Evolutionary conservation across 2,888 invertebrate genomes (phyloP).

Genomic region (Candidula unifasciata): DNA sequence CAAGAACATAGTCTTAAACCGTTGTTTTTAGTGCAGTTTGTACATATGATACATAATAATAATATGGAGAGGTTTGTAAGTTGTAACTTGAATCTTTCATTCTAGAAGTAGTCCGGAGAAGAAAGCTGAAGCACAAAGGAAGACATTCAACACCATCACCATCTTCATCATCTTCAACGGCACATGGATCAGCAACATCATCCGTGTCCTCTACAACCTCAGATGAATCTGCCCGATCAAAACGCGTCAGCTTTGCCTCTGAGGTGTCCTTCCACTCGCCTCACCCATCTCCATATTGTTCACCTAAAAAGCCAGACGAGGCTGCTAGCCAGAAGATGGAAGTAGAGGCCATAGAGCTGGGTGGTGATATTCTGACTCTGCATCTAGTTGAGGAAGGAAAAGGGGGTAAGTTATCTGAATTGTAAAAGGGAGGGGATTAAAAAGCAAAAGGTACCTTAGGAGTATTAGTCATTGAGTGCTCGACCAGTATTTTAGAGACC

Average conservation of each 20-base stretch:
- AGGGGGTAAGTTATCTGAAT: not conserved
- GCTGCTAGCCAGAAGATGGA: constrained; percentile 34
- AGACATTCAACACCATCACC: constrained; percentile 26
- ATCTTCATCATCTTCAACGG: constrained; percentile 30
- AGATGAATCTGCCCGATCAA: constrained; percentile 57
- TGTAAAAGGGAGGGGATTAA: no score
- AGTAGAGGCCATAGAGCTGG: constrained; percentile 59
- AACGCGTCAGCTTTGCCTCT: constrained; percentile 76
- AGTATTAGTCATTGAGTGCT: no score
- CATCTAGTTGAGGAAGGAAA: constrained; percentile 47
- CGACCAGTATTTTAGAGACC: no score
- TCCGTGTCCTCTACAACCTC: constrained; percentile 33
- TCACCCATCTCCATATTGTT: constrained; percentile 64
- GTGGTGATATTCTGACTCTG: constrained; percentile 57
- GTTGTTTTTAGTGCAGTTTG: no score
- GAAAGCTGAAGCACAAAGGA: constrained; percentile 45
- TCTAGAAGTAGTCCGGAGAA: constrained; percentile 50
- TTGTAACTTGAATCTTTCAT: not conserved
- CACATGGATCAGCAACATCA: constrained; percentile 22
- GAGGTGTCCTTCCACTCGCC: constrained; percentile 76
- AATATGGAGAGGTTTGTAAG: no score
- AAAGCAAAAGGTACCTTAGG: no score
- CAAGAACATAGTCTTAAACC: no score
- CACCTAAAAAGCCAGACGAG: constrained; percentile 55
- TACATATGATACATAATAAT: no score